A percentile compares a stretch with the other conserved stretches of the same genome.
Conservation (phyloP, 2,888 invertebrate genomes). For the Pilophorus perplexus region DNA sequence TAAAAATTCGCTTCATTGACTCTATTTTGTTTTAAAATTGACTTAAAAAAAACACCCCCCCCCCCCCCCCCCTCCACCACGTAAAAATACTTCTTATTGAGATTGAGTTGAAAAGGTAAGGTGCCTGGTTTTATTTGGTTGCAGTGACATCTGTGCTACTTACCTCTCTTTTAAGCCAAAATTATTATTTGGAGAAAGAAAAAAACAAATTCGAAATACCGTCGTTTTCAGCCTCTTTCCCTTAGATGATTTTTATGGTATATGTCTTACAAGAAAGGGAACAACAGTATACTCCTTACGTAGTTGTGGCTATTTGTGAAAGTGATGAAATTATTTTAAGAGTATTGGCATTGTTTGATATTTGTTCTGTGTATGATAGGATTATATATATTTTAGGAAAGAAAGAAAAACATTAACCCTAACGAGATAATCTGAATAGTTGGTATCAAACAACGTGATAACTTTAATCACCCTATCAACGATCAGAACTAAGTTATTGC, state of each 20-base stretch:
- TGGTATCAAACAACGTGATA: background rate
- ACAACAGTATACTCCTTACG: constrained; percentile 30
- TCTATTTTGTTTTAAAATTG: too few species aligned
- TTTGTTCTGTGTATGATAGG: constrained; percentile 8
- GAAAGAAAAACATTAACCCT: background rate
- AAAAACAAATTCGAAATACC: too few species aligned
- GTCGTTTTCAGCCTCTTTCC: too few species aligned
- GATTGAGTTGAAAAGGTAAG: too few species aligned
- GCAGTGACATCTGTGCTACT: too few species aligned
- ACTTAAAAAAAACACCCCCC: too few species aligned
- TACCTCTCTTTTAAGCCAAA: too few species aligned
- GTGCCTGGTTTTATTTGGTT: too few species aligned
- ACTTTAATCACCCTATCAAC: constrained; percentile 17
- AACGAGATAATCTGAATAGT: background rate
- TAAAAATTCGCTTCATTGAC: too few species aligned
- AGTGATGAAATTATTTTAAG: constrained; percentile 1
- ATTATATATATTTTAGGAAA: constrained; percentile 21
- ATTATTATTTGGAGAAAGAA: too few species aligned
- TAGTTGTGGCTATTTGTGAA: constrained; percentile 17
- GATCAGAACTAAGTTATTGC: constrained; percentile 12
- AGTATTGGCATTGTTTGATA: background rate
- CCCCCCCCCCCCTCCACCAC: too few species aligned
- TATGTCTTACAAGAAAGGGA: constrained; percentile 23
- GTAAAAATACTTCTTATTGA: too few species aligned
- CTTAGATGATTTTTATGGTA: background rate